These are phyloP conservation scores for Panurus biarmicus DNA, from an alignment of 2,113 vertebrate species.

Conservation along the genomic window DNA sequence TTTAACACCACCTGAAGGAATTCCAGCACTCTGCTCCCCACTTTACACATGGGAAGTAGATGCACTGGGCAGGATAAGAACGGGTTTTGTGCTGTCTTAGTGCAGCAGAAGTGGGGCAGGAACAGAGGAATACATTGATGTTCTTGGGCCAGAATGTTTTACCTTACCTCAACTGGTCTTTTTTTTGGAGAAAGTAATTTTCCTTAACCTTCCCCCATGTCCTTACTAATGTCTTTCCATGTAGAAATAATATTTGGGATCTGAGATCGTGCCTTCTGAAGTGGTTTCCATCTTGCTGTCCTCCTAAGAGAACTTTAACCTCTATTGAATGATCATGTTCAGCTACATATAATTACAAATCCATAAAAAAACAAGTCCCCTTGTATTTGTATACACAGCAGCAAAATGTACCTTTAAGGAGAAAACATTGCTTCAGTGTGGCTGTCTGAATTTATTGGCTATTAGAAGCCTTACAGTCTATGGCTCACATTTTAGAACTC, in stretches of 20 bases:
- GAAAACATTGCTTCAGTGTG: constrained; percentile 60
- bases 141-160: neutral
- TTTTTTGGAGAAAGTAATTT: neutral
- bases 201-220: neutral
- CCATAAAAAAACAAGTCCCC: neutral
- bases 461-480: constrained; percentile 44
- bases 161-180: neutral
- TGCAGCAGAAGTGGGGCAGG: neutral
- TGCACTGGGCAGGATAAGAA: neutral
- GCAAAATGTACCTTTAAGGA: constrained; percentile 38
- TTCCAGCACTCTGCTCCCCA: neutral
- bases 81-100: neutral
- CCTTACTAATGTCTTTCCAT: neutral
- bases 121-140: neutral
- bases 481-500: constrained; percentile 46
- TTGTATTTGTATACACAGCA: constrained; percentile 19
- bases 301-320: constrained; percentile 23
- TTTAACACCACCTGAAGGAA: neutral
- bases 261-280: neutral
- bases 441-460: constrained; percentile 46
- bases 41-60: neutral
- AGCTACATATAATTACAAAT: constrained; percentile 29
- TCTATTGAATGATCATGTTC: constrained; percentile 35
- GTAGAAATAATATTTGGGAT: constrained; percentile 37
- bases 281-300: constrained; percentile 48